Evolutionary conservation across 2,113 vertebrate genomes (phyloP), one percentile per base, ranked within the genome.

Genomic region (Caranx ignobilis): DNA sequence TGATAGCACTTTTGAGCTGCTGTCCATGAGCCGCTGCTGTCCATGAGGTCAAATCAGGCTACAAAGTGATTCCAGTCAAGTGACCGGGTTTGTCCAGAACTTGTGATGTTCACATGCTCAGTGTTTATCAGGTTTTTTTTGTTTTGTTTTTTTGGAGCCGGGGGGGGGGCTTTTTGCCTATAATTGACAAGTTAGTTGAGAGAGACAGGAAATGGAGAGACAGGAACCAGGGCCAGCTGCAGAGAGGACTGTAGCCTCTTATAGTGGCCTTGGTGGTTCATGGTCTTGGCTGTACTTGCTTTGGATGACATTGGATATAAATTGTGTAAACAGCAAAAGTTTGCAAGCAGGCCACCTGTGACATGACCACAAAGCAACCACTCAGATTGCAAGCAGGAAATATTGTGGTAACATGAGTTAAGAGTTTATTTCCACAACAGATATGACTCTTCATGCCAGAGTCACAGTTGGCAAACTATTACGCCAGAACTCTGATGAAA

Each of bases 31-130:
- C 26, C 26, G 39, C 39, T 10, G 39, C 10, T 8, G 39, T 41
- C 8, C 10, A 41, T 10, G 18, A 26, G 35, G 35, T 19, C 48
- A 52, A 52, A 52, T n/a, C 10, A 26, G 52, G 3, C 26, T 1
- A 10, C 19, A 59, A 7, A 56, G 21, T 56, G 9, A 31, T 15
- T 19, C 8, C 2, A 37, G 26, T 71, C 57, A 71, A 0, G 2
- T 68, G 63, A 66, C 15, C n/a, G 0, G 1, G 0, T 3, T 16
- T 31, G 2, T 12, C 1, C 26, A 8, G 18, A 55, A 2, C 50
- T 47, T 41, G 57, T 79, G 77, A 79, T 32, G 18, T 6, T 59
- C 56, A 59, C 3, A 5, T 59, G 56, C 56, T 35, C 18, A 7
- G 13, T 12, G 31, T 18, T 32, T 3, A 59, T 56, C 26, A 34